These are phyloP conservation scores for Idaea aversata DNA, from an alignment of 2,888 invertebrate species.

Conservation along the genomic window DNA sequence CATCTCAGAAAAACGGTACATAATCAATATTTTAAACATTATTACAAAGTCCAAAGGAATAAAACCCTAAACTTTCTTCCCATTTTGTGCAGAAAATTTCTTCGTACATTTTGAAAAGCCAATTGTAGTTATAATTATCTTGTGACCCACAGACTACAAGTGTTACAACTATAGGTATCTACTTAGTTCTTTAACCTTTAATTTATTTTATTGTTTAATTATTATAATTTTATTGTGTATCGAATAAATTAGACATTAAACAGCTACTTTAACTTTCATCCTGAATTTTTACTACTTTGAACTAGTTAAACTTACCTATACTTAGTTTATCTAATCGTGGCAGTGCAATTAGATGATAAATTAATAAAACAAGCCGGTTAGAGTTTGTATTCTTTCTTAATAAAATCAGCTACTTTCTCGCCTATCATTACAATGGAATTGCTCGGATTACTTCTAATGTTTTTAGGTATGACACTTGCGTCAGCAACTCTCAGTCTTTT, in stretches of 20 bases:
- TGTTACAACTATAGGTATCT: not conserved
- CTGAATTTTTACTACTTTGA: too few species aligned
- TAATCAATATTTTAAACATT: too few species aligned
- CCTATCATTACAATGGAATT: slow-evolving; percentile 11
- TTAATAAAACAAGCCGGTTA: not conserved
- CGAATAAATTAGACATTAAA: not conserved
- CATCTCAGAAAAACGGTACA: too few species aligned
- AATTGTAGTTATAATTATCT: not conserved
- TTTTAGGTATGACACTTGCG: slow-evolving; percentile 86
- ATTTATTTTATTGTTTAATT: not conserved
- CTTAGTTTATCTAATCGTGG: not conserved
- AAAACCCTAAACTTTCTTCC: too few species aligned
- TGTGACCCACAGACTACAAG: not conserved
- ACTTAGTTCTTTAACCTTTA: not conserved
- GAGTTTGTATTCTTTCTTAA: slow-evolving; percentile 6
- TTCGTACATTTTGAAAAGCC: not conserved
- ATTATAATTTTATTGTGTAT: not conserved
- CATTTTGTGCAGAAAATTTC: too few species aligned
- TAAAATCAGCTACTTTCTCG: slow-evolving; percentile 13
- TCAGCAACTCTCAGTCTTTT: slow-evolving; percentile 83
- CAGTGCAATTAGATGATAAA: not conserved
- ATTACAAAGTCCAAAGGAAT: too few species aligned
- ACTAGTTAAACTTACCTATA: not conserved
- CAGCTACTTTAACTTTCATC: too few species aligned
- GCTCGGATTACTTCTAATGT: slow-evolving; percentile 9